Percentiles rank a stretch among this genome's conserved stretches.
Conservation (phyloP, 2,888 invertebrate species). For the Sicus ferrugineus region DNA sequence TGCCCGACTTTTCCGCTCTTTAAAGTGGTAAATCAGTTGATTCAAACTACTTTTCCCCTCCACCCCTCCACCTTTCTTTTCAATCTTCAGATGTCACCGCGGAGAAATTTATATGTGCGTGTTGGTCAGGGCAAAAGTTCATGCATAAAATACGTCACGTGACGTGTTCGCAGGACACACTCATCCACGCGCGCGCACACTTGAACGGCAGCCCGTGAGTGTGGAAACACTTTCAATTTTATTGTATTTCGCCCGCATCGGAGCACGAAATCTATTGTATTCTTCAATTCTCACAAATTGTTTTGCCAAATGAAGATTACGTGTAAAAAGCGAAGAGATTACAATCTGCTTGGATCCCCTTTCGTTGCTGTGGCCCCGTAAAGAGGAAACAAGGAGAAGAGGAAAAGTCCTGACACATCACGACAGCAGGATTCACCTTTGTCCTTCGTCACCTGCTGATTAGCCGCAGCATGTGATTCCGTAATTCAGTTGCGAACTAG, state of each 20-base stretch:
- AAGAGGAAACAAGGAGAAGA: neutral
- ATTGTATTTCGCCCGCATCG: slow-evolving; percentile 20
- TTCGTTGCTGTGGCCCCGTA: slow-evolving; percentile 40
- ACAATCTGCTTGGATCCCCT: slow-evolving; percentile 44
- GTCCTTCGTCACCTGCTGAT: slow-evolving; percentile 35
- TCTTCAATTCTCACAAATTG: slow-evolving; percentile 12
- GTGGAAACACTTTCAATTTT: slow-evolving; percentile 42
- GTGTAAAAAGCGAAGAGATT: slow-evolving; percentile 15
- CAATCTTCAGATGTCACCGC: slow-evolving; percentile 25
- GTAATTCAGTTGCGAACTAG: neutral
- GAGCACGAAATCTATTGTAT: slow-evolving; percentile 19
- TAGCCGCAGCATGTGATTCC: neutral
- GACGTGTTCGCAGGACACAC: slow-evolving; percentile 41
- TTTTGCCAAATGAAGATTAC: slow-evolving; percentile 31
- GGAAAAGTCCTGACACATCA: slow-evolving; percentile 57
- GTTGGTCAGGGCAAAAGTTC: slow-evolving; percentile 43
- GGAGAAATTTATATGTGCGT: slow-evolving; percentile 55
- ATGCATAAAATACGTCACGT: slow-evolving; percentile 43
- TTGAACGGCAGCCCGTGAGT: neutral
- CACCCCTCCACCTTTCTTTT: neutral
- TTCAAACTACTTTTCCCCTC: neutral
- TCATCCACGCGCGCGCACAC: slow-evolving; percentile 10
- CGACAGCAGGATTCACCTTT: slow-evolving; percentile 41
- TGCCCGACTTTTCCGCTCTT: neutral
- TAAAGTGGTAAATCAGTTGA: neutral